A percentile compares a stretch with the other conserved stretches of the same genome.
phyloP scores from a whole-genome alignment of 2,113 vertebrate genomes.

The Pipa parva region DNA sequence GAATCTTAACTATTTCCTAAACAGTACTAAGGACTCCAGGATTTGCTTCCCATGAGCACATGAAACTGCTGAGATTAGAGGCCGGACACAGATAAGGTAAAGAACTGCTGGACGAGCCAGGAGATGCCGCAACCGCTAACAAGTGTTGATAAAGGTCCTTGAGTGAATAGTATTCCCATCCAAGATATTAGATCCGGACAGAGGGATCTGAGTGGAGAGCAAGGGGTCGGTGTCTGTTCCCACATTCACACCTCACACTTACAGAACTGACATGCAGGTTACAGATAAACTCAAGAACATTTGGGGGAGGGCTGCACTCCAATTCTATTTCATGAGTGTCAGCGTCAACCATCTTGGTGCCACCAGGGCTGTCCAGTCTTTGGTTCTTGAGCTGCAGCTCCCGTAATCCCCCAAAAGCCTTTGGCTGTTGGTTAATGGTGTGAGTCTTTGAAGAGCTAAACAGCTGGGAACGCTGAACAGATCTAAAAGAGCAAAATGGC shows the following conservation, averaged over 20 bases:
- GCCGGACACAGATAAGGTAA: constrained; percentile 4
- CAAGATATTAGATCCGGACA: constrained; percentile 1
- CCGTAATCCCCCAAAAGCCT: too few species aligned
- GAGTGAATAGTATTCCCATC: neutral
- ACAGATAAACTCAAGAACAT: neutral
- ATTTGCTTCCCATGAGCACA: neutral
- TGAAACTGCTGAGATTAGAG: constrained; percentile 10
- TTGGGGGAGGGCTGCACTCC: neutral
- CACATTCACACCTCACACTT: constrained; percentile 19
- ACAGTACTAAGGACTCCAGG: too few species aligned
- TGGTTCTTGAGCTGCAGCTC: too few species aligned
- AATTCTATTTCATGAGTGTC: too few species aligned
- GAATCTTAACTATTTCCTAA: too few species aligned
- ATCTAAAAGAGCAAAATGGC: too few species aligned
- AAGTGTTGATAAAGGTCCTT: constrained; percentile 19
- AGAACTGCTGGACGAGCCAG: neutral
- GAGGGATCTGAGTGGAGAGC: neutral
- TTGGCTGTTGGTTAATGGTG: too few species aligned
- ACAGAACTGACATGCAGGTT: neutral
- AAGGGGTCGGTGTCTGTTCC: constrained; percentile 1
- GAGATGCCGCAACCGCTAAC: neutral
- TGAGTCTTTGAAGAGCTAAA: too few species aligned
- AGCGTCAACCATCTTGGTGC: too few species aligned
- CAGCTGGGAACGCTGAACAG: too few species aligned
- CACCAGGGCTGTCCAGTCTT: too few species aligned